Conservation (phyloP, 1,140 invertebrate genomes). For the Bombus difficillimus region DNA sequence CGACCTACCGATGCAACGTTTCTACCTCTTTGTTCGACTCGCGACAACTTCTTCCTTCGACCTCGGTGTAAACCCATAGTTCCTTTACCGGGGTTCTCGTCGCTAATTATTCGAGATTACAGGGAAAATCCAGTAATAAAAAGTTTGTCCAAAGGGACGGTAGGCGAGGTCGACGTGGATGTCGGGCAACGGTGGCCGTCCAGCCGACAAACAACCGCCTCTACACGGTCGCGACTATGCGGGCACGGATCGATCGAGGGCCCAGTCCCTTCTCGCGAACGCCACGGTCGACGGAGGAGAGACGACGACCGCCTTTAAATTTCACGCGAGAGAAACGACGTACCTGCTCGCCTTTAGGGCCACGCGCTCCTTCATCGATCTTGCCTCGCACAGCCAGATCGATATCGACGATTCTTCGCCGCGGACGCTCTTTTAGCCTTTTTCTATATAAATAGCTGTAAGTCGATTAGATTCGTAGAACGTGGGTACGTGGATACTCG, state of each 20-base stretch:
- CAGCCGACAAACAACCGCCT: slow-evolving; percentile 60
- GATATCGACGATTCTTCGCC: no score
- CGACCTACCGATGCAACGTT: no score
- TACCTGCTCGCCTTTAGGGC: slow-evolving; percentile 24
- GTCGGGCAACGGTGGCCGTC: slow-evolving; percentile 51
- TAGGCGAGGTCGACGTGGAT: slow-evolving; percentile 33
- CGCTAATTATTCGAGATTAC: slow-evolving; percentile 64
- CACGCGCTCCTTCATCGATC: slow-evolving; percentile 2
- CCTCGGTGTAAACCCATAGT: not conserved
- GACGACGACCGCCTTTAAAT: slow-evolving; percentile 61
- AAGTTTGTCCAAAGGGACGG: slow-evolving; percentile 28
- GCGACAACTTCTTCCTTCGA: not conserved
- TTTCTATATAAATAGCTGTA: accelerated
- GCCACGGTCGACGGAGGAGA: not conserved
- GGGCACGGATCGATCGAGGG: slow-evolving; percentile 70
- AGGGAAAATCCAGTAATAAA: slow-evolving; percentile 64
- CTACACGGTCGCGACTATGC: slow-evolving; percentile 64
- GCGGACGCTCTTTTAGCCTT: accelerated
- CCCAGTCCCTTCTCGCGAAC: slow-evolving; percentile 62
- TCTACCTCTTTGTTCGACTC: no score
- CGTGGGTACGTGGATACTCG: accelerated
- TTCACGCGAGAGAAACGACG: slow-evolving; percentile 60
- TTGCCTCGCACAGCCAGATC: not conserved
- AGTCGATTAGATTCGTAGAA: no score
- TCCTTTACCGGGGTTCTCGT: not conserved